Evolutionary conservation across 2,113 vertebrate genomes (phyloP).

Genomic region (Spheniscus mendiculus): DNA sequence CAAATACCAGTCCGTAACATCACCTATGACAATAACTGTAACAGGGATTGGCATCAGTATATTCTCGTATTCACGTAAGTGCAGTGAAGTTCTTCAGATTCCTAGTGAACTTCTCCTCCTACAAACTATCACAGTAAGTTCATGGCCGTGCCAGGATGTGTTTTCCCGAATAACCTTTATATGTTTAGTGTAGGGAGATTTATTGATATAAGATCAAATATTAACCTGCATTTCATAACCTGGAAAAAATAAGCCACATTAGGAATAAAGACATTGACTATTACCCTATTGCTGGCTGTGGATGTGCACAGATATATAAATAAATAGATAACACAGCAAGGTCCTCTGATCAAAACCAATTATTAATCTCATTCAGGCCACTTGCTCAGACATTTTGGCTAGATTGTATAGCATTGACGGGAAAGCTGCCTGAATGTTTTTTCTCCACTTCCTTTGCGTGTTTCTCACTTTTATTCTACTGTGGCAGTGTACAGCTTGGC

Average conservation of each 20-base stretch:
- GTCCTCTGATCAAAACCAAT: not conserved
- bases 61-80: not conserved
- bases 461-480: not conserved
- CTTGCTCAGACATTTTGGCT: not conserved
- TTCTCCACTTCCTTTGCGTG: not conserved
- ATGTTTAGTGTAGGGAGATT: not conserved
- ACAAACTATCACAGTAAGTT: not conserved
- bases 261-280: not conserved
- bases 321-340: not conserved
- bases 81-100: not conserved
- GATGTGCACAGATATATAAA: not conserved
- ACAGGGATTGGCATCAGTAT: not conserved
- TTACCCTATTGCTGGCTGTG: not conserved
- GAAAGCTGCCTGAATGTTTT: not conserved
- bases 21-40: not conserved
- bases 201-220: conserved; percentile 38
- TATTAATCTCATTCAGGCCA: not conserved
- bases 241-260: not conserved
- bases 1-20: not conserved
- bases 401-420: not conserved
- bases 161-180: not conserved
- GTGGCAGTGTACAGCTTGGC: not conserved
- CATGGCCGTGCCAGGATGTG: not conserved
- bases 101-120: not conserved
- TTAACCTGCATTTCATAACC: conserved; percentile 30